These are phyloP conservation scores for Acomys russatus DNA, from an alignment of 2,797 vertebrate genomes.

Conservation along the genomic window DNA sequence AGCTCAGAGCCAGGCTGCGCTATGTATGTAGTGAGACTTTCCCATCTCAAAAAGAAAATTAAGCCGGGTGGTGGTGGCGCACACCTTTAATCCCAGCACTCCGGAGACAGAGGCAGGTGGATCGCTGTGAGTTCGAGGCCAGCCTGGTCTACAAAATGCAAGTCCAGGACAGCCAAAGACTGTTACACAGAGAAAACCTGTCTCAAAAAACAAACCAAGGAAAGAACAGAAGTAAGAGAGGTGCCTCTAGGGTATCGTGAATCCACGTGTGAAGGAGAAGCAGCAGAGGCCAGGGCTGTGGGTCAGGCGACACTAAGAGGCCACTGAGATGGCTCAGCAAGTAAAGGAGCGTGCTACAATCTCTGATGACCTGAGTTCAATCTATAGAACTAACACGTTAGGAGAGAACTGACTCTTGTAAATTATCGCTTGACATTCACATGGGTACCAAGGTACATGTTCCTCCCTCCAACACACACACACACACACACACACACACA, in stretches of 20 bases:
- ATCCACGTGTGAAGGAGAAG: too few species aligned
- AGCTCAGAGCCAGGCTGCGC: neutral
- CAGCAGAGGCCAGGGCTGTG: neutral
- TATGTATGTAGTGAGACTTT: neutral
- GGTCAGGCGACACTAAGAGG: neutral
- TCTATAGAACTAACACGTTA: too few species aligned
- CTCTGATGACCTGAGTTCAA: neutral
- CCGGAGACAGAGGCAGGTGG: rapidly evolving
- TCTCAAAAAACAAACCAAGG: neutral
- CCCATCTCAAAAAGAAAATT: neutral
- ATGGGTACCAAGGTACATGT: neutral
- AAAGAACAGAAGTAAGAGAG: neutral
- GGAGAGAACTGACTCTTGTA: neutral
- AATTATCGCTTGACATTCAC: neutral
- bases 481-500: too few species aligned
- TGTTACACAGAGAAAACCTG: neutral
- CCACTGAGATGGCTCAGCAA: neutral
- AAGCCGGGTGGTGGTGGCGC: neutral
- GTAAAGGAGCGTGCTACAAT: neutral
- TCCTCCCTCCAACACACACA: too few species aligned
- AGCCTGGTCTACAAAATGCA: neutral
- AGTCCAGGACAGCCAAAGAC: neutral
- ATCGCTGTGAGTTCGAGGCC: neutral
- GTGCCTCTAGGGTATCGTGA: neutral
- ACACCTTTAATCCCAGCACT: neutral